Conservation (phyloP, 2,888 invertebrate genomes). For the Micoletzkya japonica region DNA sequence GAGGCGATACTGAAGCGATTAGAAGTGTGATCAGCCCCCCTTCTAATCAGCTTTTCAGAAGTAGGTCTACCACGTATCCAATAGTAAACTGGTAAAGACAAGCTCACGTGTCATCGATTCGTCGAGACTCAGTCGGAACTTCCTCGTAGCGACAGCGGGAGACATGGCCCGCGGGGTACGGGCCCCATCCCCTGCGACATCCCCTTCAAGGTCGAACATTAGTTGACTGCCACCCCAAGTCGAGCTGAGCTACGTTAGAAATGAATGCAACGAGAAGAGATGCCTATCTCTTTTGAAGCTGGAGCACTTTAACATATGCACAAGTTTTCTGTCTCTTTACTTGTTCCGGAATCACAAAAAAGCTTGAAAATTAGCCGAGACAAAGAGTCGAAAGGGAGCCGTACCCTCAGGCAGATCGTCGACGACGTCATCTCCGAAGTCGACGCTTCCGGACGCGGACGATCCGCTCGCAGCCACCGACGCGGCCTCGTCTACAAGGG, state of each 20-base stretch:
- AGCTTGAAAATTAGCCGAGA: not conserved
- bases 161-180: conserved; percentile 16
- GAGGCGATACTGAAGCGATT: too few species aligned
- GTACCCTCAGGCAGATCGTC: not conserved
- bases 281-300: not conserved
- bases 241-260: too few species aligned
- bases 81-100: too few species aligned
- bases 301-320: not conserved
- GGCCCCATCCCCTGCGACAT: not conserved
- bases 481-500: too few species aligned
- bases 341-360: not conserved
- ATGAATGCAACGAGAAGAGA: not conserved
- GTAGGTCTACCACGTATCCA: too few species aligned
- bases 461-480: too few species aligned
- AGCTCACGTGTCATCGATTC: conserved; percentile 16
- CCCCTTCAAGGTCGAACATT: too few species aligned
- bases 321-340: not conserved
- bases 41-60: too few species aligned
- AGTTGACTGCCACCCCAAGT: too few species aligned
- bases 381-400: too few species aligned
- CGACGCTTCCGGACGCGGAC: conserved; percentile 20
- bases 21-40: too few species aligned
- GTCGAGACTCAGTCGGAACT: conserved; percentile 25
- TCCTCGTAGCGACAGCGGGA: too few species aligned
- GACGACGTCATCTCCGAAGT: conserved; percentile 12